These are phyloP conservation scores for Stylophora pistillata DNA, from an alignment of 64 coral and sea anemone genomes.

Conservation along the genomic window DNA sequence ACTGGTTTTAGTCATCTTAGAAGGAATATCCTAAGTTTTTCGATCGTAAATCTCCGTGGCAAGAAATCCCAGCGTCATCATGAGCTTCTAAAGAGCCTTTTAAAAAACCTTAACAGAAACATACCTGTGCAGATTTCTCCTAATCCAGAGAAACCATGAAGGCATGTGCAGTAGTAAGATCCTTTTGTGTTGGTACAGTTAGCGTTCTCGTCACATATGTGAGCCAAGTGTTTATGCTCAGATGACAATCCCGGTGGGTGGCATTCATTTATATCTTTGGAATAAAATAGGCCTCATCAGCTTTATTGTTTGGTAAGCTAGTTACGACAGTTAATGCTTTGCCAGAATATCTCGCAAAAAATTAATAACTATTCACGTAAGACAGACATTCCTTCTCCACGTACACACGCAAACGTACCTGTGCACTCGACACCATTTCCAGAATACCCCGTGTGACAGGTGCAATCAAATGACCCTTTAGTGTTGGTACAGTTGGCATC, in stretches of 20 bases:
- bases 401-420: conserved; percentile 8
- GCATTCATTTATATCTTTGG: conserved; percentile 59
- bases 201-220: conserved; percentile 45
- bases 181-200: conserved; percentile 56
- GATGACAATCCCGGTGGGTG: conserved; percentile 4
- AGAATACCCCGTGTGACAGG: conserved; percentile 75
- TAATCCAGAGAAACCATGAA: background rate
- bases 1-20: background rate
- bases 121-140: conserved; percentile 29
- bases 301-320: background rate
- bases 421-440: conserved; percentile 68
- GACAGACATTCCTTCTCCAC: no score
- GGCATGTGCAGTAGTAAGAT: conserved; percentile 55
- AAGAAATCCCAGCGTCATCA: no score
- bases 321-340: background rate
- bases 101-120: no score
- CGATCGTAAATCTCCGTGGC: no score
- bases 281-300: background rate
- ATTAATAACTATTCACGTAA: no score
- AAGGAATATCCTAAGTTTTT: background rate
- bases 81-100: no score
- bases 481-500: conserved; percentile 80
- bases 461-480: conserved; percentile 64
- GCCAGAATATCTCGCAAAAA: background rate
- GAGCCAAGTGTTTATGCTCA: conserved; percentile 29